phyloP scores from a whole-genome alignment of 2,113 vertebrate genomes.

The Nematolebias whitei region DNA sequence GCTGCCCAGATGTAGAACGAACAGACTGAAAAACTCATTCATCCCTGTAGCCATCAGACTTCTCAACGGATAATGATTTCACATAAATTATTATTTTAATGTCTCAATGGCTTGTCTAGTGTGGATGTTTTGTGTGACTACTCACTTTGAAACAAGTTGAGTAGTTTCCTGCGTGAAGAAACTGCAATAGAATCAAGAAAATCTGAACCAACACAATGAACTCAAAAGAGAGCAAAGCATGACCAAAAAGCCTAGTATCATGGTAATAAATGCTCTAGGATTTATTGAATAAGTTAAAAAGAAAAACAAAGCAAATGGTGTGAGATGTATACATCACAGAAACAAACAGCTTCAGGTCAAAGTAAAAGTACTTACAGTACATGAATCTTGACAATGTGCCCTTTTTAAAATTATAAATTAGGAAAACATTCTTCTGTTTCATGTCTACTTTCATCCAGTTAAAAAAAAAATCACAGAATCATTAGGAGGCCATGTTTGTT shows the following conservation, averaged over 20 bases:
- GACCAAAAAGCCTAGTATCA: slow-evolving; percentile 43
- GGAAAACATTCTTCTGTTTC: slow-evolving; percentile 54
- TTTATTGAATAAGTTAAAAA: slow-evolving; percentile 70
- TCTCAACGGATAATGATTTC: too few species aligned
- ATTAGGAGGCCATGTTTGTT: slow-evolving; percentile 25
- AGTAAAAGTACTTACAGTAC: slow-evolving; percentile 63
- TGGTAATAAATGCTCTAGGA: slow-evolving; percentile 64
- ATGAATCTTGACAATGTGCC: slow-evolving; percentile 40
- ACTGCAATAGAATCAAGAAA: slow-evolving; percentile 4
- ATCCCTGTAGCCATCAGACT: too few species aligned
- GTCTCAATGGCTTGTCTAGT: too few species aligned
- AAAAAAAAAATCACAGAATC: slow-evolving; percentile 27
- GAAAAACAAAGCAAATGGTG: slow-evolving; percentile 59
- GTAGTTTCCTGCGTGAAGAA: too few species aligned
- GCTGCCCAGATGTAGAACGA: too few species aligned
- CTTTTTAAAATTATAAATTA: slow-evolving; percentile 31
- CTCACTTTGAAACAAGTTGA: too few species aligned
- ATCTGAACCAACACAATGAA: slow-evolving; percentile 3
- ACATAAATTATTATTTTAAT: too few species aligned
- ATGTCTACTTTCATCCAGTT: slow-evolving; percentile 36
- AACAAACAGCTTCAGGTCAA: slow-evolving; percentile 54
- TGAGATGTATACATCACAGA: slow-evolving; percentile 67
- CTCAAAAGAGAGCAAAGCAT: slow-evolving; percentile 36
- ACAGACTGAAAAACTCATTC: too few species aligned
- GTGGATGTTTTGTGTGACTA: too few species aligned